These are phyloP conservation scores for Dicerorhinus sumatrensis DNA, from an alignment of 2,113 vertebrate species.

Conservation along the genomic window DNA sequence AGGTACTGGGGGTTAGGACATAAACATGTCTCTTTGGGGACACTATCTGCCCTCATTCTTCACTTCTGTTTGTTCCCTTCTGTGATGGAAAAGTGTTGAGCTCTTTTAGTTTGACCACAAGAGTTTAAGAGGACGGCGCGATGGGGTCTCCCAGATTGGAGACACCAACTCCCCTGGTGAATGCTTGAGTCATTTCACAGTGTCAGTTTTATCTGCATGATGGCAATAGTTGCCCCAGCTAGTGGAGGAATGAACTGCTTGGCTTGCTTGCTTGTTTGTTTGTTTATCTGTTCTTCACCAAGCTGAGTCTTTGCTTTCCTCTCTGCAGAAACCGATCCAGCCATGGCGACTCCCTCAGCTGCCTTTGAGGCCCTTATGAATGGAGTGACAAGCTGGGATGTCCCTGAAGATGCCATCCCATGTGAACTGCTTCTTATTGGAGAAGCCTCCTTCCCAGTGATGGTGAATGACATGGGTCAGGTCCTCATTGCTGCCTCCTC, in stretches of 20 bases:
- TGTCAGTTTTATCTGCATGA: rapidly evolving
- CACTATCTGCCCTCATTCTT: background rate
- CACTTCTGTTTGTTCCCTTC: background rate
- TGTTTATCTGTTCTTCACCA: background rate
- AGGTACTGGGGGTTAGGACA: background rate
- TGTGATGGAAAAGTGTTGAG: background rate
- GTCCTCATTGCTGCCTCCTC: conserved; percentile 85
- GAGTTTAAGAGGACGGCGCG: background rate
- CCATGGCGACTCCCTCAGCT: conserved; percentile 81
- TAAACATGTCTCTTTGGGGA: background rate
- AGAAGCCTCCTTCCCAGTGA: conserved; percentile 84
- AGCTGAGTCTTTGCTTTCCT: conserved; percentile 33
- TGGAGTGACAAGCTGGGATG: conserved; percentile 82
- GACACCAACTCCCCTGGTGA: too few relatives aligned
- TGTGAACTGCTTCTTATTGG: conserved; percentile 87
- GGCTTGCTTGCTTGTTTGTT: background rate
- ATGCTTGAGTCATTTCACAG: background rate
- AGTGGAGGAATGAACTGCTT: background rate
- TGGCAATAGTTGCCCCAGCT: background rate
- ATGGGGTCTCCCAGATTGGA: background rate
- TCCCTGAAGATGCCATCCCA: conserved; percentile 83
- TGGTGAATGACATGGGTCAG: conserved; percentile 85
- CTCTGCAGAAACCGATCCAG: conserved; percentile 22
- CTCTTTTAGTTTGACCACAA: background rate
- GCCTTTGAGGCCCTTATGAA: conserved; percentile 84